Conservation (phyloP, 2,888 invertebrate species). For the Caenorhabditis virilis region DNA sequence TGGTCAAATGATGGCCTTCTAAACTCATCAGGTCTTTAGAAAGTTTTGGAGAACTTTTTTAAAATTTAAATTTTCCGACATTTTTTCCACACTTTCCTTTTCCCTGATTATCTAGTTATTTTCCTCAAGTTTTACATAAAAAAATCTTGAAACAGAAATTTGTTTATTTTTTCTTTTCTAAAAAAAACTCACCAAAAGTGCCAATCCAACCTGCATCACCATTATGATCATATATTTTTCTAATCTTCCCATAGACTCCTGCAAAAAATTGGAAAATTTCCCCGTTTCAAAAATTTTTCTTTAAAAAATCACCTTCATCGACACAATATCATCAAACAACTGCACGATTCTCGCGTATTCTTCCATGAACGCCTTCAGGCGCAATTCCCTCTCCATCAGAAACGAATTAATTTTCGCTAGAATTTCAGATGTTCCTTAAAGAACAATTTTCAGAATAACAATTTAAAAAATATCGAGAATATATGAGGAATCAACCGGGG, state of each 20-base stretch:
- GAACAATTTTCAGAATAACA: conserved; percentile 1
- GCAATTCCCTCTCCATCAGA: conserved; percentile 46
- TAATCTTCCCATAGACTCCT: conserved; percentile 48
- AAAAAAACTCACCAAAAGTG: conserved; percentile 38
- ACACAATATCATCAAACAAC: conserved; percentile 48
- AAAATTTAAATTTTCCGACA: too few species aligned
- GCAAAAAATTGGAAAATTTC: neutral
- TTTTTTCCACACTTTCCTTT: too few species aligned
- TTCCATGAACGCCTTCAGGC: conserved; percentile 52
- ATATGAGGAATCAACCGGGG: too few species aligned
- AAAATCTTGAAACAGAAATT: too few species aligned
- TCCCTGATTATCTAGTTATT: too few species aligned
- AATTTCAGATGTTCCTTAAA: conserved; percentile 1
- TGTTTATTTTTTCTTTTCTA: neutral
- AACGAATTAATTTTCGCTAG: neutral
- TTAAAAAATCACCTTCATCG: conserved; percentile 36
- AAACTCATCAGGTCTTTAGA: too few species aligned
- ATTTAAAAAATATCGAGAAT: conserved; percentile 1
- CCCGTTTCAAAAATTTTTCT: neutral
- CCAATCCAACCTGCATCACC: conserved; percentile 48
- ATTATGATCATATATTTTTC: conserved; percentile 54
- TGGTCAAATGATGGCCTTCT: too few species aligned
- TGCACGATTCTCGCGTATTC: conserved; percentile 45
- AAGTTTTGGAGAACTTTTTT: too few species aligned
- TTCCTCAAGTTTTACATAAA: too few species aligned